Evolutionary conservation across 2,888 invertebrate species (phyloP), one percentile per base, ranked within the genome.

Genomic region (Lingula anatina): DNA sequence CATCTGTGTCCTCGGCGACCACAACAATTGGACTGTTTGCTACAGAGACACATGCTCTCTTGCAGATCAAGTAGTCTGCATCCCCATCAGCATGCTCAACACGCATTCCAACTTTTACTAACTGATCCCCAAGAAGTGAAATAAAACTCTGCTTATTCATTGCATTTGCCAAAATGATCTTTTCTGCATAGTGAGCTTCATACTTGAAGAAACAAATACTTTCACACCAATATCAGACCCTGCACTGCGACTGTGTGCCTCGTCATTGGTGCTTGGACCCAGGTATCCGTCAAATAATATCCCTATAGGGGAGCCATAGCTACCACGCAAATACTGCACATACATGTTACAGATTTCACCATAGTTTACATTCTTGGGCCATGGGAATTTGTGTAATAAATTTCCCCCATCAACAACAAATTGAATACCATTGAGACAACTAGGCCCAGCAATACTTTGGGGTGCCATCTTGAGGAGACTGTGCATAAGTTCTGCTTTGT

Each of bases 351-450:
- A n/a, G n/a, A 41, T 41, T 15, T n/a, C 5, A 7, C 25, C 42
- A 20, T 41, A 41, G 7, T n/a, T 41, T 7, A 24, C 18, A 24
- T 25, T 25, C 5, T 5, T 41, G 7, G 21, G 9, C 42, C 42
- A 41, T 5, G 44, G 27, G 20, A 44, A 20, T 23, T 18, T 20
- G 18, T 31, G 27, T n/a, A 44, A 9, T 15, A 44, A 23, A 18
- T 26, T 31, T 7, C 31, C 44, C 5, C 27, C 44, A 44, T 44
- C 44, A 26, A 28, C n/a, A n/a, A n/a, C n/a, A n/a, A n/a, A n/a
- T n/a, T n/a, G 44, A 15, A 44, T 25, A 23, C 28, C 7, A 27
- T 28, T 26, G 20, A 21, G 9, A 25, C 28, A n/a, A 21, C 25
- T 5, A 23, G 24, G n/a, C 15, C 18, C 5, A 5, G n/a, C 9